Evolutionary conservation across 2,797 vertebrate species (phyloP).

Genomic region (Brachyalestes nurse): DNA sequence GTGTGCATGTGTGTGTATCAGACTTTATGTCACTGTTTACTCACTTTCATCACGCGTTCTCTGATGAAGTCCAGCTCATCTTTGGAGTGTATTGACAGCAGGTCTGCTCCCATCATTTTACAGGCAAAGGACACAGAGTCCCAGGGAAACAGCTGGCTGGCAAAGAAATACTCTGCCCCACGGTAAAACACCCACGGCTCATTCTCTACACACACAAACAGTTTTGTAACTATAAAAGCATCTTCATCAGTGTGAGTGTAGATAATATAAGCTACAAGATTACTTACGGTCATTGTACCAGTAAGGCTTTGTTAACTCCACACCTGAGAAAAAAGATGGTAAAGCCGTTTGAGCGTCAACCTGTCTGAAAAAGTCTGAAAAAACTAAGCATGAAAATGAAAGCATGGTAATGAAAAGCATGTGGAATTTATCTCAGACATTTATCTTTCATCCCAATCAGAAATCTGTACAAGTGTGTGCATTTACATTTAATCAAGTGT

Average conservation of each 20-base stretch:
- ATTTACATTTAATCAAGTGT: too few relatives aligned
- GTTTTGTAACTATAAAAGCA: neutral
- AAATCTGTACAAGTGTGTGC: too few relatives aligned
- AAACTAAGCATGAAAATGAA: too few relatives aligned
- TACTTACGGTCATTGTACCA: slow-evolving; percentile 85
- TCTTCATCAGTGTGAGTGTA: neutral
- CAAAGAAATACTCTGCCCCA: slow-evolving; percentile 87
- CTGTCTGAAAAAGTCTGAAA: too few relatives aligned
- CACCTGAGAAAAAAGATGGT: slow-evolving; percentile 67
- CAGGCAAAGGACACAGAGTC: slow-evolving; percentile 83
- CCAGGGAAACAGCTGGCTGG: slow-evolving; percentile 80
- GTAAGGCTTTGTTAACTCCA: slow-evolving; percentile 75
- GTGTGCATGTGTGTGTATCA: neutral
- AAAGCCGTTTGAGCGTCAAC: neutral
- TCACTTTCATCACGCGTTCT: slow-evolving; percentile 84
- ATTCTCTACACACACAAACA: slow-evolving; percentile 66
- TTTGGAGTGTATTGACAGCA: slow-evolving; percentile 86
- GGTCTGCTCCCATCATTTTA: slow-evolving; percentile 81
- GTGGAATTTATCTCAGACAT: too few relatives aligned
- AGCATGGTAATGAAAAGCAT: too few relatives aligned
- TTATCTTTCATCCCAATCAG: too few relatives aligned
- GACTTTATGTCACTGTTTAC: neutral
- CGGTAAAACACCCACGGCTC: slow-evolving; percentile 88
- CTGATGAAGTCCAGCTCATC: slow-evolving; percentile 87
- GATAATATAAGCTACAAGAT: neutral